Evolutionary conservation across 92 coral and sea anemone genomes (phyloP), one percentile per base, ranked within the genome.

Genomic region (Heteractis magnifica): DNA sequence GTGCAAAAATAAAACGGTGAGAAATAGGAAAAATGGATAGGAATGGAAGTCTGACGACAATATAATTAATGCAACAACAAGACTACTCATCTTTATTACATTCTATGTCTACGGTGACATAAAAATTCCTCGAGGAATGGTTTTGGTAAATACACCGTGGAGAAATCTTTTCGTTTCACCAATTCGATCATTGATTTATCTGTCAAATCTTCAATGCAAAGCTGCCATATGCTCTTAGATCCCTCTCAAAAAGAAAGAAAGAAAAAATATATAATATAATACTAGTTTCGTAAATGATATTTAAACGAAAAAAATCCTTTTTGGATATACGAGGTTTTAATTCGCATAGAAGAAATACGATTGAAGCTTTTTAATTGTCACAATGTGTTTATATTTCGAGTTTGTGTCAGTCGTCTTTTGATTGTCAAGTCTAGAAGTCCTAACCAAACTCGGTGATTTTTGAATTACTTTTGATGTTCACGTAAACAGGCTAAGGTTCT

Each of bases 351-450:
- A 59, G 65, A 1, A 5, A 8, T 12, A 16, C 14, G 6, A 11
- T 9, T 18, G 23, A 62, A n/a, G 10, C 26, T 2, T 5, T 62
- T 62, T 62, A 18, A 62, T 5, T 68, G 73, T 68, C 15, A 20
- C 15, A 20, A 20, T 68, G 10, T 21, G 73, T 68, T 10, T 26
- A 68, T 68, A 20, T 68, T 68, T 68, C 11, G 73, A 68, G 48
- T 21, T 68, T 68, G 20, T 68, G 44, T 41, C 73, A 68, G 48
- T 68, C 11, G 13, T 20, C 48, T 68, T 68, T 20, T 26, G 10
- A 68, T 68, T 68, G 73, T 68, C 73, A 68, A 7, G 48, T 68
- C 48, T 68, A 53, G 49, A 12, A 68, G 73, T 26, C 49, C 73
- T 68, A 68, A 68, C 73, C 49, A 23, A 12, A 7, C 73, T 23